phyloP scores from a whole-genome alignment of 2,888 invertebrate species.

The Nipponacmea schrenckii region DNA sequence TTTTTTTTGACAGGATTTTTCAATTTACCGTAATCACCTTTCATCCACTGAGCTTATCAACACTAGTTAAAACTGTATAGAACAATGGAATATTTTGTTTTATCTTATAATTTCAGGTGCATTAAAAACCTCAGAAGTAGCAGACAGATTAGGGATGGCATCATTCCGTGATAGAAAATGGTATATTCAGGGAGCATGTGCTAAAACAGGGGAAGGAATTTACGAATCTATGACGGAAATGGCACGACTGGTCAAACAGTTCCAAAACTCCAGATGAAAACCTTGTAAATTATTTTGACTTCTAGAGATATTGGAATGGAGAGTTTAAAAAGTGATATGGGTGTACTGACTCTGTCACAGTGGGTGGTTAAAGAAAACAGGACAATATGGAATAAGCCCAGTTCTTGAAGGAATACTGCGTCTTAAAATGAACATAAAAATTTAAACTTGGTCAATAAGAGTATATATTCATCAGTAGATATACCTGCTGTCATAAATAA shows the following conservation, averaged over 20 bases:
- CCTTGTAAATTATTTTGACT: not conserved
- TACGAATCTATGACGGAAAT: constrained; percentile 64
- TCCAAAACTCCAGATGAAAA: constrained; percentile 30
- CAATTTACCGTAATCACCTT: too few species aligned
- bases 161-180: constrained; percentile 57
- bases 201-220: constrained; percentile 63
- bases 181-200: constrained; percentile 65
- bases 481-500: too few species aligned
- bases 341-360: not conserved
- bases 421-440: too few species aligned
- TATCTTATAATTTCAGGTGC: constrained; percentile 41
- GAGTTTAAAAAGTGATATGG: not conserved
- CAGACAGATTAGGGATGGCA: constrained; percentile 50
- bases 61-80: too few species aligned
- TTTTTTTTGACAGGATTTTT: too few species aligned
- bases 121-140: constrained; percentile 50
- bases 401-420: too few species aligned
- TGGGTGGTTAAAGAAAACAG: too few species aligned
- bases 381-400: too few species aligned
- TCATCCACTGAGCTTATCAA: too few species aligned
- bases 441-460: too few species aligned
- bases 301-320: not conserved
- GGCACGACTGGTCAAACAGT: constrained; percentile 60
- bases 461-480: too few species aligned
- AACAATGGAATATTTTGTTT: too few species aligned